phyloP scores from a whole-genome alignment of 2,888 invertebrate genomes.

The Biston betularia region DNA sequence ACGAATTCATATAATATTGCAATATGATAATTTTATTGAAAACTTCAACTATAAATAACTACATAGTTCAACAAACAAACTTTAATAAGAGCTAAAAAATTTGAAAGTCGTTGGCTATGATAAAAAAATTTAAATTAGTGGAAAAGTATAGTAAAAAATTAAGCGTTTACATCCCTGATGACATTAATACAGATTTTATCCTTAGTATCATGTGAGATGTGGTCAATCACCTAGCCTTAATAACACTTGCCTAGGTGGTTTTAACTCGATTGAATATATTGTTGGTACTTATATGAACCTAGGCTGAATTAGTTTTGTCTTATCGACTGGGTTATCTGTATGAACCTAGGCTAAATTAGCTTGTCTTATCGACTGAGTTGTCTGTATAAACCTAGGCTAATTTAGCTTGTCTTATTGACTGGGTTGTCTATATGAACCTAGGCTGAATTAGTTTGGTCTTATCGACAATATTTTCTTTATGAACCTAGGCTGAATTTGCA shows the following conservation, averaged over 20 bases:
- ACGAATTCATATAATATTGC: background rate
- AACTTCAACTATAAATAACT: conserved; percentile 26
- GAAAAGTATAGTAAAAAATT: background rate
- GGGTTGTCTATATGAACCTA: too few relatives aligned
- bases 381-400: too few relatives aligned
- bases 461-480: too few relatives aligned
- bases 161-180: background rate
- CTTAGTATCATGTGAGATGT: background rate
- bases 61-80: background rate
- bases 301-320: too few relatives aligned
- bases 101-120: background rate
- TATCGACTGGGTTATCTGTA: too few relatives aligned
- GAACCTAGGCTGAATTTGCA: too few relatives aligned
- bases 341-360: too few relatives aligned
- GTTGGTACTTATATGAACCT: too few relatives aligned
- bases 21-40: conserved; percentile 19
- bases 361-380: too few relatives aligned
- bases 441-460: too few relatives aligned
- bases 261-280: too few relatives aligned
- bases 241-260: background rate
- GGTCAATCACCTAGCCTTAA: background rate
- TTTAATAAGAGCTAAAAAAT: background rate
- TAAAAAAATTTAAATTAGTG: conserved; percentile 1
- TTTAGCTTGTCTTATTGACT: too few relatives aligned
- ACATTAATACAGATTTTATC: background rate